Evolutionary conservation across 2,888 invertebrate species (phyloP).

Genomic region (Xylota segnis): DNA sequence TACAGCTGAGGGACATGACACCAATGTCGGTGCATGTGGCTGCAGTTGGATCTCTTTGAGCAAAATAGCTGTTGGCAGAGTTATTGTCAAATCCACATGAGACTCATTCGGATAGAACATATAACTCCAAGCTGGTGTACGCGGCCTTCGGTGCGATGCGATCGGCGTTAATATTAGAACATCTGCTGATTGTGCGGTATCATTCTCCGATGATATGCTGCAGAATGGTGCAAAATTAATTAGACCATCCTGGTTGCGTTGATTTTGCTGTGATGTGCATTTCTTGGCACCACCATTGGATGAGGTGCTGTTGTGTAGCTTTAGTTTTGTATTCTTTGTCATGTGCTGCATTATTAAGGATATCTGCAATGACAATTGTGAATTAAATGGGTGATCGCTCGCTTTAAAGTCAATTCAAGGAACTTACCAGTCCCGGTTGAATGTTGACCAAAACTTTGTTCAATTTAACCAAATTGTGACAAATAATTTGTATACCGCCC

Average conservation of each 20-base stretch:
- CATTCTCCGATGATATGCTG: conserved; percentile 91
- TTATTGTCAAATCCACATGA: conserved; percentile 94
- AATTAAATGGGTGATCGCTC: background rate
- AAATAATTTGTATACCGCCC: conserved; percentile 91
- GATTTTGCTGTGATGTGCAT: conserved; percentile 84
- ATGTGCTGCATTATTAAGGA: conserved; percentile 88
- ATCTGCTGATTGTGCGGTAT: conserved; percentile 95
- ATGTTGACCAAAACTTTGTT: conserved; percentile 90
- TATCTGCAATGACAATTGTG: conserved; percentile 79
- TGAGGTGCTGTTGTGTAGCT: conserved; percentile 83
- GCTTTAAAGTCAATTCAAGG: background rate
- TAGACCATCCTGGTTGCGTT: conserved; percentile 88
- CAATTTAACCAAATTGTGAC: conserved; percentile 91
- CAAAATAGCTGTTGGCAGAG: conserved; percentile 94
- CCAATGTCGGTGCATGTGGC: conserved; percentile 93
- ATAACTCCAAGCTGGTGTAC: conserved; percentile 97
- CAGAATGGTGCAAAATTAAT: conserved; percentile 96
- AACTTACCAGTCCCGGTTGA: conserved; percentile 88
- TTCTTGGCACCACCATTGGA: conserved; percentile 82
- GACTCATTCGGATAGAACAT: conserved; percentile 96
- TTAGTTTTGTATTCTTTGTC: conserved; percentile 84
- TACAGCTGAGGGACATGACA: conserved; percentile 95
- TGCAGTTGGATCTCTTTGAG: conserved; percentile 94
- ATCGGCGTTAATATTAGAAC: conserved; percentile 92
- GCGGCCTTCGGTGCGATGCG: conserved; percentile 92